Evolutionary conservation across 2,888 invertebrate genomes (phyloP).

Genomic region (Megamerina dolium): DNA sequence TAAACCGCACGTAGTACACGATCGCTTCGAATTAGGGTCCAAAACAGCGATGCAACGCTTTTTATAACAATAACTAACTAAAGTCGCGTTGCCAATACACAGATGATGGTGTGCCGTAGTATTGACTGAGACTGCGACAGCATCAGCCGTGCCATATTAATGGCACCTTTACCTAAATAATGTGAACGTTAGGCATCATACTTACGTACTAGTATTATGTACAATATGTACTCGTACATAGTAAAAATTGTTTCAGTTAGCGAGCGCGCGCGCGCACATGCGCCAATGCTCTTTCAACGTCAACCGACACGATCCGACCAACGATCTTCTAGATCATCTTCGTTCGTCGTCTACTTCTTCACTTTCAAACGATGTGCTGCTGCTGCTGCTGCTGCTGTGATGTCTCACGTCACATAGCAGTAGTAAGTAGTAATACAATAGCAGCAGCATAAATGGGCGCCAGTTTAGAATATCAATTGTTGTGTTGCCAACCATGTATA

Average conservation of each 20-base stretch:
- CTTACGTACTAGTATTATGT: too few relatives aligned
- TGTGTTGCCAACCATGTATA: constrained; percentile 8
- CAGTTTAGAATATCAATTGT: neutral
- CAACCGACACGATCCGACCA: neutral
- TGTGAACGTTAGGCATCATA: too few relatives aligned
- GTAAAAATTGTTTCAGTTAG: neutral
- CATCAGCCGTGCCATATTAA: constrained; percentile 7
- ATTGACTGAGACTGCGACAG: constrained; percentile 8
- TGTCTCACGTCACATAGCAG: too few relatives aligned
- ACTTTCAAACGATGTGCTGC: too few relatives aligned
- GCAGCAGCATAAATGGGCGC: neutral
- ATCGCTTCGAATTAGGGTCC: constrained; percentile 41
- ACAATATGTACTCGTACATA: neutral
- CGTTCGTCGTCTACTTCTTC: too few relatives aligned
- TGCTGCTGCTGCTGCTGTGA: too few relatives aligned
- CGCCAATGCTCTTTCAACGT: neutral
- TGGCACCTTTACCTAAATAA: too few relatives aligned
- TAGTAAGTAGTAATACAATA: neutral
- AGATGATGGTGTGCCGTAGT: constrained; percentile 7
- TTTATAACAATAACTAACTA: constrained; percentile 33
- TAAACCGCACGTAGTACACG: constrained; percentile 37
- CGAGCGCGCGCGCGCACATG: neutral
- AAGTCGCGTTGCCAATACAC: constrained; percentile 8
- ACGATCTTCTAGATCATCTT: constrained; percentile 40
- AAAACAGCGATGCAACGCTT: constrained; percentile 38